These are phyloP conservation scores for Phengaris arion DNA, from an alignment of 2,888 invertebrate species.

Conservation along the genomic window DNA sequence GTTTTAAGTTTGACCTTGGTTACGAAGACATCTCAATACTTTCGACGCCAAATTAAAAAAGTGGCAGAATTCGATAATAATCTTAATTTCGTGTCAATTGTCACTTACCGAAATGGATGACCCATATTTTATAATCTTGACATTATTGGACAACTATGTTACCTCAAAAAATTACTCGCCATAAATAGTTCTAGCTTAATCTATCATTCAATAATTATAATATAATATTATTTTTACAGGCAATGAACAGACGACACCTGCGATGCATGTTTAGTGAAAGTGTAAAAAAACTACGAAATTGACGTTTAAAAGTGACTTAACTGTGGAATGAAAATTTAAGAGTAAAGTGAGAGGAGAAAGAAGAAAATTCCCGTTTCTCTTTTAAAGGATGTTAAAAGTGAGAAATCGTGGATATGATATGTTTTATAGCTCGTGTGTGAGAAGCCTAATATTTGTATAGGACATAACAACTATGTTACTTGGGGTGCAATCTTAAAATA, in stretches of 20 bases:
- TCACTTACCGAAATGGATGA: no score
- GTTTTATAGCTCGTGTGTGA: background rate
- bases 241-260: constrained; percentile 63
- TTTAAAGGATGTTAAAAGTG: background rate
- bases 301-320: background rate
- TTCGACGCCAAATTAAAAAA: no score
- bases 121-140: no score
- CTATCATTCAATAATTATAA: constrained; percentile 33
- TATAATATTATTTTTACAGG: constrained; percentile 51
- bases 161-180: no score
- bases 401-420: background rate
- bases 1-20: no score
- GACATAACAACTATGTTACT: constrained; percentile 26
- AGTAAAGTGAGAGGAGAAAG: background rate
- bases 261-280: constrained; percentile 64
- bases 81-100: no score
- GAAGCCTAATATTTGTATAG: constrained; percentile 32
- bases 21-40: no score
- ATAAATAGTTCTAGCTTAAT: no score
- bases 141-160: no score
- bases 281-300: constrained; percentile 39
- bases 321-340: background rate
- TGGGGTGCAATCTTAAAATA: background rate
- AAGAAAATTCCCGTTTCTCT: background rate
- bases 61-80: no score